phyloP scores from a whole-genome alignment of 2,797 vertebrate species.

The Mormyrus proboscirostris region DNA sequence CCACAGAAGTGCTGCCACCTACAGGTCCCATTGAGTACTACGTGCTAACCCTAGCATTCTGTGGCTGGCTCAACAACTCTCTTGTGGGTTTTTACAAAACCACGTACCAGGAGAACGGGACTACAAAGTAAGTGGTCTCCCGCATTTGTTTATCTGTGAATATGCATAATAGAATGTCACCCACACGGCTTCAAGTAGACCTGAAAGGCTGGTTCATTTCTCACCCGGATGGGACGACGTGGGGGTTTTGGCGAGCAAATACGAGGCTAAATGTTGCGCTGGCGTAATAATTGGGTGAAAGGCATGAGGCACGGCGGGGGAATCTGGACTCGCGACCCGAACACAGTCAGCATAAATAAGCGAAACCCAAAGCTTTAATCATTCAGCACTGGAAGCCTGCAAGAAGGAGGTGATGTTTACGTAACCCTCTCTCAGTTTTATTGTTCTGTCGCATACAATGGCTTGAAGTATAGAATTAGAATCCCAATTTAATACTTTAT shows the following conservation, averaged over 20 bases:
- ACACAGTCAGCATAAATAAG: background rate
- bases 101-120: slow-evolving; percentile 67
- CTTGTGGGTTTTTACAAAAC: slow-evolving; percentile 92
- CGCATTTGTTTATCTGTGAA: background rate
- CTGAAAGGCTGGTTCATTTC: background rate
- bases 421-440: background rate
- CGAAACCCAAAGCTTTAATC: background rate
- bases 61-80: slow-evolving; percentile 80
- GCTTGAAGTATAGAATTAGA: background rate
- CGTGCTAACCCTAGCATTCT: slow-evolving; percentile 74
- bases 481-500: background rate
- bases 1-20: slow-evolving; percentile 47
- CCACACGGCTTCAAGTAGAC: background rate
- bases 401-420: background rate
- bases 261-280: background rate
- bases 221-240: background rate
- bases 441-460: background rate
- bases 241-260: background rate
- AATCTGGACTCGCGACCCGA: background rate
- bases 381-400: background rate
- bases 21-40: slow-evolving; percentile 48
- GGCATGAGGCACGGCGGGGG: background rate
- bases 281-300: background rate
- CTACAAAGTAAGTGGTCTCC: slow-evolving; percentile 67
- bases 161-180: background rate